Conservation (phyloP, 2,113 vertebrate genomes). For the Riparia riparia region DNA sequence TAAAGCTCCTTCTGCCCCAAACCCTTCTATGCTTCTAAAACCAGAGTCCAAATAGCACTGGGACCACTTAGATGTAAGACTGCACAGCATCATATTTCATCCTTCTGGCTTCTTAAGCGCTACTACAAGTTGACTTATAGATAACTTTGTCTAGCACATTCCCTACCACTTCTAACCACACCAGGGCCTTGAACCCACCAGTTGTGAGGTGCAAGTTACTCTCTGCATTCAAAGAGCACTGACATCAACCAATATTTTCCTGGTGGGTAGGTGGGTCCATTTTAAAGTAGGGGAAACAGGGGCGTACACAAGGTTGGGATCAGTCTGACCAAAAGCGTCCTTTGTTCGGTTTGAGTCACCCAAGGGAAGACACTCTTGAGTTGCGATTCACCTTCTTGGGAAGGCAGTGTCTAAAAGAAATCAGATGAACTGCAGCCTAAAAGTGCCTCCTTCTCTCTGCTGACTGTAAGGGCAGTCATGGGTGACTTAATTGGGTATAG, state of each 20-base stretch:
- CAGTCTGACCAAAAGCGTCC: background rate
- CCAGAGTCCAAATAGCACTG: background rate
- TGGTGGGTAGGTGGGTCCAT: rapidly evolving
- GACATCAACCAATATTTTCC: background rate
- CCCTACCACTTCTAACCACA: background rate
- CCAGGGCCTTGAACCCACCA: background rate
- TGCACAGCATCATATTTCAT: background rate
- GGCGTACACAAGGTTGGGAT: background rate
- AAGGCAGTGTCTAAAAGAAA: background rate
- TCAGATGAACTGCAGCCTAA: background rate
- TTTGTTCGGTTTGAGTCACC: background rate
- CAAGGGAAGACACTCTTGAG: background rate
- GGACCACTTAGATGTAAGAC: background rate
- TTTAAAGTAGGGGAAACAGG: background rate
- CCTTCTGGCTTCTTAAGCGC: background rate
- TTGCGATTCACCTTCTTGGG: background rate
- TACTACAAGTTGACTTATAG: background rate
- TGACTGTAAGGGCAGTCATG: background rate
- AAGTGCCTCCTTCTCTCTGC: background rate
- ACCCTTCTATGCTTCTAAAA: background rate
- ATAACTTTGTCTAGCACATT: background rate
- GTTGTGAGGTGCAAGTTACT: background rate
- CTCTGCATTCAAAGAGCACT: background rate
- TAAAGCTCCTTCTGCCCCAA: background rate
- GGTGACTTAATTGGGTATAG: background rate